Evolutionary conservation across 1,140 invertebrate species (phyloP), one percentile per base, ranked within the genome.

Genomic region (Drosophila athabasca): DNA sequence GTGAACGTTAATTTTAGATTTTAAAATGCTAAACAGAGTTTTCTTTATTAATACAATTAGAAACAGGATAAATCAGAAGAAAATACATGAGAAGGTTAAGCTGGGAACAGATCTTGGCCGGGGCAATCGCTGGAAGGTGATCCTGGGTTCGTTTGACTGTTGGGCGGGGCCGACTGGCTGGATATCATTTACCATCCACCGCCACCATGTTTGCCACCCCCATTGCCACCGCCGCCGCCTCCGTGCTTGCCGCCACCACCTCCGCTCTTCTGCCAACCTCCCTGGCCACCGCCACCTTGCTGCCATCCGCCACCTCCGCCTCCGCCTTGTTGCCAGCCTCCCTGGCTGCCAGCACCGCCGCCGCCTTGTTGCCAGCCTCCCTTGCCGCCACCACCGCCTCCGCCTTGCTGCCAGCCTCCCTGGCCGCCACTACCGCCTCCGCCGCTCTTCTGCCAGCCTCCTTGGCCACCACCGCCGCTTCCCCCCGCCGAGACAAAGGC

Each of bases 401-500:
- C 49, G 11, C 17, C 17, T 22, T 44, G 24, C 26, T 55, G 53
- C 53, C 53, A 55, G n/a, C 41, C 53, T 0, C 53, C 53, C n/a
- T 55, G 53, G 0, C 41, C 60, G 2, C 67, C 62, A 6, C 52
- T 19, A 19, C 17, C 17, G 17, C 17, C 17, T 19, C 17, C 48
- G 5, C 67, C 66, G 2, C 41, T 9, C 9, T 55, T 26, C 44
- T 57, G 53, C 53, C 53, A 57, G 24, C 62, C 53, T 8, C 61
- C 61, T 45, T 52, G 43, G 39, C 57, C 60, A 2, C 77, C 77
- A 6, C 77, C 69, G 24, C 74, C 57, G 15, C 50, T 35, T 8
- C 72, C 72, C 9, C 72, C 72, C 13, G 76, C 76, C 31, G 76
- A 75, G 9, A 58, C 72, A n/a, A 76, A 45, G 52, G 76, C 76